A percentile compares a stretch with the other conserved stretches of the same genome.
Conservation (phyloP, 2,888 invertebrate species). For the Microplitis manilae region DNA sequence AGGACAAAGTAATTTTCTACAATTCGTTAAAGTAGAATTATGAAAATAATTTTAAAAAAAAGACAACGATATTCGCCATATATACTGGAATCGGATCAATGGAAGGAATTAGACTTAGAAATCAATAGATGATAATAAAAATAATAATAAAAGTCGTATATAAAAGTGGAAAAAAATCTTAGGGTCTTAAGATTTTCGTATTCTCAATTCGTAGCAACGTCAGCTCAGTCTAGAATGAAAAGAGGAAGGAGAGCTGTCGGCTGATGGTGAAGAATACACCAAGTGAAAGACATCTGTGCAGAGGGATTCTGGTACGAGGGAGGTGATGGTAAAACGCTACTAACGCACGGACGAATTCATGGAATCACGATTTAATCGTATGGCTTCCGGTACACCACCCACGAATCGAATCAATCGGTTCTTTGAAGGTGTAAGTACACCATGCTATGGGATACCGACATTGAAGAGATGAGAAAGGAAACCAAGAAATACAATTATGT, state of each 20-base stretch:
- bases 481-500: conserved; percentile 29
- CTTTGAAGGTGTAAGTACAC: conserved; percentile 13
- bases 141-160: conserved; percentile 6
- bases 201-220: conserved; percentile 46
- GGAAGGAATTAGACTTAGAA: conserved; percentile 16
- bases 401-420: conserved; percentile 51
- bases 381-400: conserved; percentile 53
- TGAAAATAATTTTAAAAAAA: conserved; percentile 21
- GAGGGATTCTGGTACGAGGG: conserved; percentile 25
- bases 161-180: neutral
- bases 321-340: conserved; percentile 18
- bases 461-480: conserved; percentile 7
- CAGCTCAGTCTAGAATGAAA: conserved; percentile 9
- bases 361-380: conserved; percentile 55
- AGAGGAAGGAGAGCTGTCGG: conserved; percentile 11
- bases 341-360: conserved; percentile 51
- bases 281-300: conserved; percentile 43
- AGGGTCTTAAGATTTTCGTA: conserved; percentile 42
- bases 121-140: conserved; percentile 29
- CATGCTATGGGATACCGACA: conserved; percentile 1
- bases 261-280: conserved; percentile 26
- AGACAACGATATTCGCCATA: neutral
- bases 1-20: conserved; percentile 29
- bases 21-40: conserved; percentile 35
- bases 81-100: conserved; percentile 14